Evolutionary conservation across 1,140 invertebrate genomes (phyloP).

Genomic region (Ostrea edulis): DNA sequence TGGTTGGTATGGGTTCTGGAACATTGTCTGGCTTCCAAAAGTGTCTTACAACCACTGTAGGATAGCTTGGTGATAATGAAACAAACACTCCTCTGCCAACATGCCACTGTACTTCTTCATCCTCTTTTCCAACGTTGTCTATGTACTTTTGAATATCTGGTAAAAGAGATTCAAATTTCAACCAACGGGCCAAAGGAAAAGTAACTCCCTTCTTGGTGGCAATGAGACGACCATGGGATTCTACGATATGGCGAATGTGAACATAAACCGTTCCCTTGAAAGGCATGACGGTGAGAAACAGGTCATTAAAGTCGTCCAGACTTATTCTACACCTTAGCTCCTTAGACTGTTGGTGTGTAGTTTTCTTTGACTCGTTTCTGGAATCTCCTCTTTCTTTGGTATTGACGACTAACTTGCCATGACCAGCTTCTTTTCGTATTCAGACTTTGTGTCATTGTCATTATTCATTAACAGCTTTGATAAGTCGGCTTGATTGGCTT

Average conservation of each 20-base stretch:
- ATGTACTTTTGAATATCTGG: slow-evolving; percentile 24
- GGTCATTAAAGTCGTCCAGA: slow-evolving; percentile 8
- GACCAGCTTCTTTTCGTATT: slow-evolving; percentile 9
- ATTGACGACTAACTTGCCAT: background rate
- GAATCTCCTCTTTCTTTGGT: slow-evolving; percentile 23
- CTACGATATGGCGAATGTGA: slow-evolving; percentile 22
- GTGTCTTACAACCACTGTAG: slow-evolving; percentile 47
- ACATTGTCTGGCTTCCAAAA: slow-evolving; percentile 43
- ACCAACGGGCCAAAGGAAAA: slow-evolving; percentile 21
- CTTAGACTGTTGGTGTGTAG: background rate
- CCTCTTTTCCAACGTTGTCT: background rate
- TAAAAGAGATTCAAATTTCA: slow-evolving; percentile 30
- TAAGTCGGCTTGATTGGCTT: slow-evolving; percentile 3
- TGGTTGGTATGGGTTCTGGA: slow-evolving; percentile 38
- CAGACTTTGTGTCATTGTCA: background rate
- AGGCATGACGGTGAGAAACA: slow-evolving; percentile 21
- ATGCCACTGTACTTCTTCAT: slow-evolving; percentile 22
- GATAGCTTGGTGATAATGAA: background rate
- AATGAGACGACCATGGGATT: slow-evolving; percentile 3
- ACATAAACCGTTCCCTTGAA: slow-evolving; percentile 13
- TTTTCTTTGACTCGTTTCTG: background rate
- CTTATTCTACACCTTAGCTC: slow-evolving; percentile 3
- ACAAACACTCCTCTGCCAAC: slow-evolving; percentile 43
- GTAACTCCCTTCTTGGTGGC: slow-evolving; percentile 39
- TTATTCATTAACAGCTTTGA: slow-evolving; percentile 9